A percentile compares a stretch with the other conserved stretches of the same genome.
These are phyloP conservation scores for Chrysopilus asiliformis DNA, from an alignment of 2,888 invertebrate genomes.

Conservation along the genomic window DNA sequence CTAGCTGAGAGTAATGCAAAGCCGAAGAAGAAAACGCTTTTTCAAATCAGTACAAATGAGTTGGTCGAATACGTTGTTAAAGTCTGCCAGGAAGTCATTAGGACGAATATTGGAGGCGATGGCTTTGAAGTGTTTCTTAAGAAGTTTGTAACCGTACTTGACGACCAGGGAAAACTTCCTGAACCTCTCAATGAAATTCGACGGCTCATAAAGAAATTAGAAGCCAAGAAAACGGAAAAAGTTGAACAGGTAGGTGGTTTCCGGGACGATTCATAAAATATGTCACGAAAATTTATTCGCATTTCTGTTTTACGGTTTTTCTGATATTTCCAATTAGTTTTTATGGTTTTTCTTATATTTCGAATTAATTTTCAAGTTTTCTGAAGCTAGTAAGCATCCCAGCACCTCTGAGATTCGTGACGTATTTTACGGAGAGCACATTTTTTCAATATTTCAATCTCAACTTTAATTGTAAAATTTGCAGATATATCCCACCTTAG, in stretches of 20 bases:
- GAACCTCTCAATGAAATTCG: too few relatives aligned
- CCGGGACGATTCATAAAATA: too few relatives aligned
- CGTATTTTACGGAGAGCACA: not conserved
- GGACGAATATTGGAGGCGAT: constrained; percentile 6
- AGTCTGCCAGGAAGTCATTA: constrained; percentile 28
- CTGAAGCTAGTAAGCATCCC: not conserved
- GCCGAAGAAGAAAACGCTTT: constrained; percentile 3
- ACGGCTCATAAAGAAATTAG: too few relatives aligned
- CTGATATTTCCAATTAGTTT: too few relatives aligned
- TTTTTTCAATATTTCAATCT: not conserved
- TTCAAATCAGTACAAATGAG: constrained; percentile 1
- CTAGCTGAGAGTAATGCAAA: constrained; percentile 1
- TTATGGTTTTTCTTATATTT: too few relatives aligned
- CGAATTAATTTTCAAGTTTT: too few relatives aligned
- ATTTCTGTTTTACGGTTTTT: too few relatives aligned
- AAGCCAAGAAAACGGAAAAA: too few relatives aligned
- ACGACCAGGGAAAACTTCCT: too few relatives aligned
- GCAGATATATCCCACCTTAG: constrained; percentile 40
- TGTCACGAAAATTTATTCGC: too few relatives aligned
- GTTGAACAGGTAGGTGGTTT: too few relatives aligned
- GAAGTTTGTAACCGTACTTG: constrained; percentile 19
- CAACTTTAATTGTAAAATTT: too few relatives aligned
- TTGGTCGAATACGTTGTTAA: constrained; percentile 6
- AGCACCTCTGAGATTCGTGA: not conserved
- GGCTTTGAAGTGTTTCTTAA: constrained; percentile 29